Conservation (phyloP, 2,113 vertebrate genomes). For the Trematomus loennbergii region DNA sequence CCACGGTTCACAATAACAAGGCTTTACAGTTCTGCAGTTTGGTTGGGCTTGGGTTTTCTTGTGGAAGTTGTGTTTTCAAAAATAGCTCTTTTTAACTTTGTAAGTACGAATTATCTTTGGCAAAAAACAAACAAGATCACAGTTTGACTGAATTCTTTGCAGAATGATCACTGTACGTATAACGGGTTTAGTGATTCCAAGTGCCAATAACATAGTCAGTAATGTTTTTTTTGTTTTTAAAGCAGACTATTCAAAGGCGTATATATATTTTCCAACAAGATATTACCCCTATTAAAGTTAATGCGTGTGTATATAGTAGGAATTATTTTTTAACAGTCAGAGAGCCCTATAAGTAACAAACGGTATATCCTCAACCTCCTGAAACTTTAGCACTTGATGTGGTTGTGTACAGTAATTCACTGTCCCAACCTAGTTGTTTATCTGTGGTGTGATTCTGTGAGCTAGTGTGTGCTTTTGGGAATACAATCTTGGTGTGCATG, state of each 20-base stretch:
- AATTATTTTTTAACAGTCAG: conserved; percentile 81
- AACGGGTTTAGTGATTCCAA: conserved; percentile 79
- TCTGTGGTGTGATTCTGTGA: conserved; percentile 73
- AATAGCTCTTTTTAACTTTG: conserved; percentile 66
- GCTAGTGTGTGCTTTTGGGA: conserved; percentile 64
- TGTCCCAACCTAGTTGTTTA: conserved; percentile 76
- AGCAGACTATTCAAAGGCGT: conserved; percentile 72
- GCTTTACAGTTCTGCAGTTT: conserved; percentile 60
- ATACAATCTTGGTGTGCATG: conserved; percentile 68
- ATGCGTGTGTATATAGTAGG: conserved; percentile 77
- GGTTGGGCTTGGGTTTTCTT: conserved; percentile 59
- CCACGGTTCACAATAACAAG: conserved; percentile 46
- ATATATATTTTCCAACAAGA: conserved; percentile 80
- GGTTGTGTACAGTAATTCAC: conserved; percentile 83
- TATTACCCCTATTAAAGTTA: conserved; percentile 69
- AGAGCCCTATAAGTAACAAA: conserved; percentile 81
- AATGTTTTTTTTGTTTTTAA: conserved; percentile 51
- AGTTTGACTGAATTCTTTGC: conserved; percentile 70
- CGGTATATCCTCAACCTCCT: conserved; percentile 76
- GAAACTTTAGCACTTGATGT: conserved; percentile 82
- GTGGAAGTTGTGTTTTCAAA: conserved; percentile 68
- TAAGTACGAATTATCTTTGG: conserved; percentile 62
- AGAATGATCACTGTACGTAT: conserved; percentile 67
- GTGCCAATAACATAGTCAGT: conserved; percentile 78
- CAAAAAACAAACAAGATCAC: conserved; percentile 61